These are phyloP conservation scores for Bilobella aurantiaca DNA, from an alignment of 1,140 invertebrate species.

Conservation along the genomic window DNA sequence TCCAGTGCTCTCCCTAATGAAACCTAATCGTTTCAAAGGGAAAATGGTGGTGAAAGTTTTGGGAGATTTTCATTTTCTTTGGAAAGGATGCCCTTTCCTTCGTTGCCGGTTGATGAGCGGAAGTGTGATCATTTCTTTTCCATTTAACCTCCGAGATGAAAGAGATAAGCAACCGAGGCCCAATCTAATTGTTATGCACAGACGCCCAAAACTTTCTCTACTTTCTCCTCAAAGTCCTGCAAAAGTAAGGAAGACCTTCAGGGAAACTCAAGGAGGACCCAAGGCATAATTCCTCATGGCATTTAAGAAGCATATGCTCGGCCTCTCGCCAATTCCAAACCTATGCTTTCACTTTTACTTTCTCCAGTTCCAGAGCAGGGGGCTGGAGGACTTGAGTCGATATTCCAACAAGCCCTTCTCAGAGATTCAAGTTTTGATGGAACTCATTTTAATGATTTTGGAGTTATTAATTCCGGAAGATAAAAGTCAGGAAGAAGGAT, in stretches of 20 bases:
- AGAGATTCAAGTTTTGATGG: background rate
- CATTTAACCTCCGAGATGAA: background rate
- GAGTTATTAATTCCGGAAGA: slow-evolving; percentile 4
- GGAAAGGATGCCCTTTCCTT: too few relatives aligned
- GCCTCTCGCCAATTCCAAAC: background rate
- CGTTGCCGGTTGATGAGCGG: too few relatives aligned
- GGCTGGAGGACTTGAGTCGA: background rate
- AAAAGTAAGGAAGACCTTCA: too few relatives aligned
- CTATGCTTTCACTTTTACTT: background rate
- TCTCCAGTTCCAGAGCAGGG: background rate
- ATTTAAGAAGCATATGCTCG: slow-evolving; percentile 3
- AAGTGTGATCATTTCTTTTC: too few relatives aligned
- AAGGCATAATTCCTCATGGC: too few relatives aligned
- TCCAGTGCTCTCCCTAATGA: background rate
- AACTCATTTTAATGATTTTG: background rate
- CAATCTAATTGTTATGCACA: slow-evolving; percentile 8
- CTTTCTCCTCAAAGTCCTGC: too few relatives aligned
- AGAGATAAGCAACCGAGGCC: background rate
- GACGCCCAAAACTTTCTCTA: slow-evolving; percentile 1
- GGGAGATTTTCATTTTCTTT: too few relatives aligned
- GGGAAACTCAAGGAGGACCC: too few relatives aligned
- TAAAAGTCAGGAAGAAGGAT: background rate
- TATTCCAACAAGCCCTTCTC: too few relatives aligned
- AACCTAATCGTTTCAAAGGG: background rate
- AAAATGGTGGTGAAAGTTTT: background rate